These are phyloP conservation scores for Dynastes hyllus DNA, from an alignment of 2,888 invertebrate genomes.

Conservation along the genomic window DNA sequence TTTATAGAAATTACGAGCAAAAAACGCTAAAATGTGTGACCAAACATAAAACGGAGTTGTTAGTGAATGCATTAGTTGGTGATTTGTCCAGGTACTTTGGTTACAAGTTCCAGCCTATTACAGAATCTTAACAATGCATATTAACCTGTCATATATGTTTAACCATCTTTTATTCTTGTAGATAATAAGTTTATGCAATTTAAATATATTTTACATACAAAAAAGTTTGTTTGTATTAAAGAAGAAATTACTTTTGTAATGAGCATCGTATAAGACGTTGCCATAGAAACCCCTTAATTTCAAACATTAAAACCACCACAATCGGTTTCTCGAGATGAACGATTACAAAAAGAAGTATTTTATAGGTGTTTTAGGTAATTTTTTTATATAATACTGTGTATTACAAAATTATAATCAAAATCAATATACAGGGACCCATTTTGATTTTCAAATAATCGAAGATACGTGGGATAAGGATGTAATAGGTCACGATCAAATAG, in stretches of 20 bases:
- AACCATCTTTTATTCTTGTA: not conserved
- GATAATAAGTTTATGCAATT: not conserved
- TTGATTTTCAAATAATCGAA: constrained; percentile 62
- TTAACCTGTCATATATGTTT: not conserved
- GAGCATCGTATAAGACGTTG: constrained; percentile 9
- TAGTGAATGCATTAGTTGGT: constrained; percentile 43
- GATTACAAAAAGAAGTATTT: constrained; percentile 59
- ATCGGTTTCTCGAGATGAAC: constrained; percentile 18
- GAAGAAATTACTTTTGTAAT: not conserved
- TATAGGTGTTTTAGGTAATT: constrained; percentile 62
- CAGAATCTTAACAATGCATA: not conserved
- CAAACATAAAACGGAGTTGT: constrained; percentile 29
- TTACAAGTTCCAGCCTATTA: constrained; percentile 45
- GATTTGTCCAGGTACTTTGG: constrained; percentile 52
- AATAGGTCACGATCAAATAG: constrained; percentile 67
- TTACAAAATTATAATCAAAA: constrained; percentile 6
- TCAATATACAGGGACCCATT: constrained; percentile 60
- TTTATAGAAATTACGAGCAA: constrained; percentile 50
- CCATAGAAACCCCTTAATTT: constrained; percentile 28
- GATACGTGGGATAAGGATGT: constrained; percentile 62
- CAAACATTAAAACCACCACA: constrained; percentile 32
- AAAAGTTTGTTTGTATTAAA: not conserved
- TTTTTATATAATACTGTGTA: constrained; percentile 12
- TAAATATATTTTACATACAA: too few relatives aligned
- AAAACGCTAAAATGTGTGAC: constrained; percentile 49